A percentile compares a stretch with the other conserved stretches of the same genome.
Evolutionary conservation across 2,797 vertebrate species (phyloP).

Genomic region (Arrhamphus sclerolepis): DNA sequence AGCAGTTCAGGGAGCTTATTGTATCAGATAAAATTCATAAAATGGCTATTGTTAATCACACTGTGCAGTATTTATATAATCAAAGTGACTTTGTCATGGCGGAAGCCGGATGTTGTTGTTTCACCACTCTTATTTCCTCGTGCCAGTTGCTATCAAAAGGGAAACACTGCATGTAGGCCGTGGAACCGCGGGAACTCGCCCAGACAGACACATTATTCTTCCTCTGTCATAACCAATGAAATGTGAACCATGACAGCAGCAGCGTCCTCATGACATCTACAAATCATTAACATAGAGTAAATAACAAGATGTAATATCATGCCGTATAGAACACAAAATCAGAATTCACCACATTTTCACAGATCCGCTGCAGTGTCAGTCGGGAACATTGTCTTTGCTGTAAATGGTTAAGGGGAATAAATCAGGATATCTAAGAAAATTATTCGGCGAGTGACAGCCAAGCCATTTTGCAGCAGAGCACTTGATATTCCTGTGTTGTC

Average conservation of each 20-base stretch:
- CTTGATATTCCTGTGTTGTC: slow-evolving; percentile 68
- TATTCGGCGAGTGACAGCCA: slow-evolving; percentile 69
- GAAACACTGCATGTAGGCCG: slow-evolving; percentile 47
- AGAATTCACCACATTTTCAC: slow-evolving; percentile 55
- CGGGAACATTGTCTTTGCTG: slow-evolving; percentile 44
- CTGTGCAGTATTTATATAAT: slow-evolving; percentile 48
- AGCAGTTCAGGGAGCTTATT: slow-evolving; percentile 20
- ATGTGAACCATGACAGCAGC: slow-evolving; percentile 54
- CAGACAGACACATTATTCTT: slow-evolving; percentile 50
- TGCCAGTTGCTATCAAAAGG: slow-evolving; percentile 55
- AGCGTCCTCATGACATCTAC: slow-evolving; percentile 36
- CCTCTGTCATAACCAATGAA: slow-evolving; percentile 64
- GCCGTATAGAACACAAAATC: slow-evolving; percentile 53
- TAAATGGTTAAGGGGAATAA: slow-evolving; percentile 53
- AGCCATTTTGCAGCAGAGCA: slow-evolving; percentile 38
- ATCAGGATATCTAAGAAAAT: slow-evolving; percentile 69
- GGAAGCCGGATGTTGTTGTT: slow-evolving; percentile 63
- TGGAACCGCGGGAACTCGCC: slow-evolving; percentile 44
- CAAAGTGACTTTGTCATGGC: slow-evolving; percentile 36
- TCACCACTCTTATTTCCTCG: slow-evolving; percentile 45
- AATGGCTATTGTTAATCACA: slow-evolving; percentile 50
- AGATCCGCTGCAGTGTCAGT: slow-evolving; percentile 66
- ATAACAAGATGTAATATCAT: slow-evolving; percentile 37
- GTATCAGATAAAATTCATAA: slow-evolving; percentile 56
- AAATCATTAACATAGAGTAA: slow-evolving; percentile 48